These are phyloP conservation scores for Dendrolimus kikuchii DNA, from an alignment of 1,140 invertebrate genomes.

Conservation along the genomic window DNA sequence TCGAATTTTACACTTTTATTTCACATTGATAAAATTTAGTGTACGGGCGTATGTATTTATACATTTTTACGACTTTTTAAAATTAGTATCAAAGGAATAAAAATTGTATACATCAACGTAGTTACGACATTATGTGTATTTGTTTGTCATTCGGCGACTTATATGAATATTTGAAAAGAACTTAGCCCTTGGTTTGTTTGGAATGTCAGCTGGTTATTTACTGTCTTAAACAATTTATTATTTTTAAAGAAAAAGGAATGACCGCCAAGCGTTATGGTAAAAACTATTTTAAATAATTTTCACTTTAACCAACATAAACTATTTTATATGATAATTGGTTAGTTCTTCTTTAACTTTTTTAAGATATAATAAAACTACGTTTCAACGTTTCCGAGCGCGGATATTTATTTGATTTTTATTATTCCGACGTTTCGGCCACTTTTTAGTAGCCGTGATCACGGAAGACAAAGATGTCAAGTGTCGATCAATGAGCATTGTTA, in stretches of 20 bases:
- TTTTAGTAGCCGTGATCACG: too few species aligned
- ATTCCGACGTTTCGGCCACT: too few species aligned
- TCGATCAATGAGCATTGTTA: too few species aligned
- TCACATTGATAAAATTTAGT: background rate
- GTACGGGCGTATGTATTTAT: constrained; percentile 8
- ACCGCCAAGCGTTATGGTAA: too few species aligned
- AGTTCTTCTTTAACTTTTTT: background rate
- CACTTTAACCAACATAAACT: background rate
- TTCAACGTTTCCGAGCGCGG: too few species aligned
- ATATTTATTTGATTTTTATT: too few species aligned
- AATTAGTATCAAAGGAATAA: constrained; percentile 12
- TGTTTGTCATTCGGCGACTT: background rate
- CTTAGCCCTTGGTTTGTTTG: background rate
- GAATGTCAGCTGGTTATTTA: too few species aligned
- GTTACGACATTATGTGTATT: background rate
- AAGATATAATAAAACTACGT: too few species aligned
- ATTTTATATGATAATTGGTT: background rate
- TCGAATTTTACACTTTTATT: constrained; percentile 1
- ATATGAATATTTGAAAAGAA: background rate
- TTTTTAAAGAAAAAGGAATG: too few species aligned
- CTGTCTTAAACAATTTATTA: too few species aligned
- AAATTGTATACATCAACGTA: constrained; percentile 6
- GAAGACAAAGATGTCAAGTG: too few species aligned
- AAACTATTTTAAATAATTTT: too few species aligned
- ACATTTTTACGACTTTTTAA: constrained; percentile 10